Conservation (phyloP, 2,113 vertebrate species). For the Psammodynastes pulverulentus region DNA sequence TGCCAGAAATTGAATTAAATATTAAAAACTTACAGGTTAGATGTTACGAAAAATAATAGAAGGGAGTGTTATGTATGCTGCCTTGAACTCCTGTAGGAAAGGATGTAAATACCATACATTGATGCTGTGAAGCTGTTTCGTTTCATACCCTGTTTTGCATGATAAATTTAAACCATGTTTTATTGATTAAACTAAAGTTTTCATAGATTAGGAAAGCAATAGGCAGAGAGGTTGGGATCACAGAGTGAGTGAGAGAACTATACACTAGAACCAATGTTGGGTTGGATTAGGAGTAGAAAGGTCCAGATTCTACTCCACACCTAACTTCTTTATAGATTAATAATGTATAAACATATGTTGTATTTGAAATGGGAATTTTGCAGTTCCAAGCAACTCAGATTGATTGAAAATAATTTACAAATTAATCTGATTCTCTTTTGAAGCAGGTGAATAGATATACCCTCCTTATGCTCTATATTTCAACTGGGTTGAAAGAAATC, state of each 20-base stretch:
- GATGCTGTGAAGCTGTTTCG: neutral
- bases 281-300: neutral
- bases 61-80: neutral
- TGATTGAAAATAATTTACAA: too few relatives aligned
- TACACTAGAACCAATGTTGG: neutral
- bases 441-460: neutral
- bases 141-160: neutral
- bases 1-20: neutral
- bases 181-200: neutral
- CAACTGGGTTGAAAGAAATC: neutral
- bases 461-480: neutral
- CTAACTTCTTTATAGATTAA: neutral
- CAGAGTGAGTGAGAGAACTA: neutral
- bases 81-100: neutral
- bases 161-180: neutral
- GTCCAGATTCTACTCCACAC: neutral
- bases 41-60: neutral
- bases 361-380: neutral
- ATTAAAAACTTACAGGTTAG: neutral
- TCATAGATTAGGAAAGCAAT: neutral
- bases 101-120: neutral
- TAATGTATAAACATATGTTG: neutral
- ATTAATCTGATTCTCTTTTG: neutral
- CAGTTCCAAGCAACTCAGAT: neutral
- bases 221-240: neutral